Evolutionary conservation across 2,797 vertebrate species (phyloP).

Genomic region (Thamnophis elegans): DNA sequence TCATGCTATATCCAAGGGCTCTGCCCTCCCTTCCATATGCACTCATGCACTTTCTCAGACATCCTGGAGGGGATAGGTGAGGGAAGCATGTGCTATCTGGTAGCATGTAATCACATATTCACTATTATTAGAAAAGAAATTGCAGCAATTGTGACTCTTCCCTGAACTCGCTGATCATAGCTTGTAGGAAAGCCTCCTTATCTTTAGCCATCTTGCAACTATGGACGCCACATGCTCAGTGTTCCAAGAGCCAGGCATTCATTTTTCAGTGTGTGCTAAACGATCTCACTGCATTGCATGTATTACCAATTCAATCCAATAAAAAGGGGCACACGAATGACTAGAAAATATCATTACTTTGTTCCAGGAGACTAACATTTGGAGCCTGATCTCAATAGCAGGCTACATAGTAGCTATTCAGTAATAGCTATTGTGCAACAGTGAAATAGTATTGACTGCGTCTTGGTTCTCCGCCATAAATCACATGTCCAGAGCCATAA

Average conservation of each 20-base stretch:
- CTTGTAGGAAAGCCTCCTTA: not conserved
- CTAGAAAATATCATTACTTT: not conserved
- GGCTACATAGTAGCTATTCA: not conserved
- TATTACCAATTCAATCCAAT: not conserved
- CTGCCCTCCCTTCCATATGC: too few species aligned
- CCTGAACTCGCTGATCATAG: too few species aligned
- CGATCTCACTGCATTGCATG: not conserved
- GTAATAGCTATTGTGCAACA: not conserved
- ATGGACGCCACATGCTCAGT: not conserved
- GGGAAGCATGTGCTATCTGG: too few species aligned
- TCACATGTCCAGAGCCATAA: not conserved
- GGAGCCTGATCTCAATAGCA: not conserved
- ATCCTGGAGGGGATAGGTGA: too few species aligned
- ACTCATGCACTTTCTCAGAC: too few species aligned
- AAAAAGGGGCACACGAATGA: not conserved
- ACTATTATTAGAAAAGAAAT: too few species aligned
- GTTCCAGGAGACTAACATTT: not conserved
- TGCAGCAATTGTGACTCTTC: too few species aligned
- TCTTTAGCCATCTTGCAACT: not conserved
- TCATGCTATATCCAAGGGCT: too few species aligned
- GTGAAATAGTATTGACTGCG: not conserved
- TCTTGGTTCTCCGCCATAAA: not conserved
- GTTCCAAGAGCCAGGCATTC: not conserved
- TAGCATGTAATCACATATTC: too few species aligned
- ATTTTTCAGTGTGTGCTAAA: not conserved